Evolutionary conservation across 2,113 vertebrate species (phyloP).

Genomic region (Nesoenas mayeri): DNA sequence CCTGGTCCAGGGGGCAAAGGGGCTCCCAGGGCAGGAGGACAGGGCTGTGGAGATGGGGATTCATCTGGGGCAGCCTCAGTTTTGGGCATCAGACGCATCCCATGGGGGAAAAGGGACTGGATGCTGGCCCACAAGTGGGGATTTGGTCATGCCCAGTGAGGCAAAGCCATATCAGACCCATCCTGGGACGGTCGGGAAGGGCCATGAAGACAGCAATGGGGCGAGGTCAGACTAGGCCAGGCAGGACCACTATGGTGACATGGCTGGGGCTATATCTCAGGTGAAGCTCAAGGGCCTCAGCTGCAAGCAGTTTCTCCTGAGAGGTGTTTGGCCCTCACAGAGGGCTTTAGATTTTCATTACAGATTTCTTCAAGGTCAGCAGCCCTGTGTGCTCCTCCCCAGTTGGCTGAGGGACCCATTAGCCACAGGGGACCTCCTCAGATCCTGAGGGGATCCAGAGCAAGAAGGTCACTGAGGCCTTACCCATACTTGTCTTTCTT

Average conservation of each 20-base stretch:
- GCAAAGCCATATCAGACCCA: rapidly evolving
- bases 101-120: neutral
- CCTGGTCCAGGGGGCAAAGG: neutral
- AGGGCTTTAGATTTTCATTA: neutral
- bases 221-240: neutral
- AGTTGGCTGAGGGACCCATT: rapidly evolving
- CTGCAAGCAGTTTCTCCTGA: neutral
- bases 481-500: neutral
- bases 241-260: rapidly evolving
- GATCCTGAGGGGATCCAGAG: neutral
- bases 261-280: rapidly evolving
- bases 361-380: neutral
- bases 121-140: rapidly evolving
- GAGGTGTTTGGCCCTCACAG: rapidly evolving
- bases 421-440: neutral
- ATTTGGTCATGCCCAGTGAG: neutral
- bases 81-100: too few species aligned
- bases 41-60: neutral
- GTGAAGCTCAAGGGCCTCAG: neutral
- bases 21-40: neutral
- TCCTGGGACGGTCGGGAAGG: neutral
- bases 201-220: neutral
- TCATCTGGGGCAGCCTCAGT: neutral
- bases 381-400: neutral
- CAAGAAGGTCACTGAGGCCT: neutral